These are phyloP conservation scores for Agrotis ipsilon DNA, from an alignment of 2,888 invertebrate species.

Conservation along the genomic window DNA sequence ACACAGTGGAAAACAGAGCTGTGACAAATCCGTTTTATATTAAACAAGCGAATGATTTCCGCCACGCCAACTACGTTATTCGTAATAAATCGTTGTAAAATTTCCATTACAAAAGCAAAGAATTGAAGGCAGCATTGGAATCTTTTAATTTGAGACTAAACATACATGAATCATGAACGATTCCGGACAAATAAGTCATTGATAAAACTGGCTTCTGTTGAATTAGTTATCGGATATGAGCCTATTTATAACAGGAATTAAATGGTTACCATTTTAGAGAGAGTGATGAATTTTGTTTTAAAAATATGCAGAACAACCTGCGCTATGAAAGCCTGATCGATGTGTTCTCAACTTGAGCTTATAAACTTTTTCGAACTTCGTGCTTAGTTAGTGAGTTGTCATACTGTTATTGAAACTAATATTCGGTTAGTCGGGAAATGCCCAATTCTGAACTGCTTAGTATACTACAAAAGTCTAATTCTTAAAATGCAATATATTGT, in stretches of 20 bases:
- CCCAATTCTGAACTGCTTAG: too few relatives aligned
- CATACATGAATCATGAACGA: slow-evolving; percentile 31
- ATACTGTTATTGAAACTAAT: slow-evolving; percentile 1
- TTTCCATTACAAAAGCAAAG: slow-evolving; percentile 36
- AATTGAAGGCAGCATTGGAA: slow-evolving; percentile 36
- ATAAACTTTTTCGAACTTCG: slow-evolving; percentile 22
- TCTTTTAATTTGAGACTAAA: slow-evolving; percentile 44
- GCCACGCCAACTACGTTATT: slow-evolving; percentile 28
- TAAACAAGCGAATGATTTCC: slow-evolving; percentile 71
- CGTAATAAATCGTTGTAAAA: slow-evolving; percentile 49
- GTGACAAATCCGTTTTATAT: slow-evolving; percentile 80
- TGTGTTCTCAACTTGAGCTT: slow-evolving; percentile 23
- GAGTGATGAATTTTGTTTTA: slow-evolving; percentile 4
- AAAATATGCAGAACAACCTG: not conserved
- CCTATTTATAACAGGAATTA: not conserved
- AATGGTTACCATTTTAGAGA: not conserved
- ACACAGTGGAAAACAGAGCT: slow-evolving; percentile 78
- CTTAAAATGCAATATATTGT: not conserved
- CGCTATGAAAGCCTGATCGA: slow-evolving; percentile 34
- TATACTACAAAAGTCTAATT: too few relatives aligned
- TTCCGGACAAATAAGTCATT: slow-evolving; percentile 21
- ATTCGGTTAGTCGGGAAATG: too few relatives aligned
- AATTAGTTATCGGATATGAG: slow-evolving; percentile 10
- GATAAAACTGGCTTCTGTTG: slow-evolving; percentile 2
- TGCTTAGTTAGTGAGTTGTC: slow-evolving; percentile 12